Evolutionary conservation across 2,888 invertebrate species (phyloP), one percentile per base, ranked within the genome.

Genomic region (Philonicus albiceps): DNA sequence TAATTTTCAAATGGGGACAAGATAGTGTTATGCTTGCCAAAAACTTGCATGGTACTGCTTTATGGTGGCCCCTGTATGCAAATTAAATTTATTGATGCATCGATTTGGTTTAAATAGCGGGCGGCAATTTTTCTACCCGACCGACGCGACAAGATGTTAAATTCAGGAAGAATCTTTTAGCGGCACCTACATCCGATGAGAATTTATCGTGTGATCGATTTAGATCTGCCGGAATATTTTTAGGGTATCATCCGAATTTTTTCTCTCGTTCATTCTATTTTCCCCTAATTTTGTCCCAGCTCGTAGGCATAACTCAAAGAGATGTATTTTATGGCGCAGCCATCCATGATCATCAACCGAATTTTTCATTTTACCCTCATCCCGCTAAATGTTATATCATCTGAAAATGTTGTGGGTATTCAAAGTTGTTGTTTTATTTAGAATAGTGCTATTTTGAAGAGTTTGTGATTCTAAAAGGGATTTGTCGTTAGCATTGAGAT

Each of bases 1-100:
- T 64, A 64, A 64, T 64, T 64, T 83, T 83, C 34, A 13, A 83
- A 83, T 34, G 31, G 34, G 81, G 64, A 55, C 81, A 34, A 43
- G 49, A 53, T 19, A 5, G 2, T 8, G n/a, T 7, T 37, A 55
- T 64, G 43, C 64, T 19, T 83, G 81, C 81, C 81, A 83, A 37
- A 83, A 80, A 83, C 37, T 64, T 55, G 64, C 64, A 83, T 11
- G 81, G 81, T 83, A 6, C 22, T 55, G 30, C 31, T 55, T 64
- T 19, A 64, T 64, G 55, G n/a, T 22, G 64, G 22, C 64, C 55
- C 22, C 81, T 37, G 19, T 5, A 34, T 83, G 55, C 81, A 34
- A 83, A 83, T 83, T 83, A 64, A 83, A 83, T 83, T 83, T 83
- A 83, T 83, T 22, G 78, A 27, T 49, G 81, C 81, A 64, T 64